Evolutionary conservation across 1,140 invertebrate genomes (phyloP).

Genomic region (Proctacanthus coquilletti): DNA sequence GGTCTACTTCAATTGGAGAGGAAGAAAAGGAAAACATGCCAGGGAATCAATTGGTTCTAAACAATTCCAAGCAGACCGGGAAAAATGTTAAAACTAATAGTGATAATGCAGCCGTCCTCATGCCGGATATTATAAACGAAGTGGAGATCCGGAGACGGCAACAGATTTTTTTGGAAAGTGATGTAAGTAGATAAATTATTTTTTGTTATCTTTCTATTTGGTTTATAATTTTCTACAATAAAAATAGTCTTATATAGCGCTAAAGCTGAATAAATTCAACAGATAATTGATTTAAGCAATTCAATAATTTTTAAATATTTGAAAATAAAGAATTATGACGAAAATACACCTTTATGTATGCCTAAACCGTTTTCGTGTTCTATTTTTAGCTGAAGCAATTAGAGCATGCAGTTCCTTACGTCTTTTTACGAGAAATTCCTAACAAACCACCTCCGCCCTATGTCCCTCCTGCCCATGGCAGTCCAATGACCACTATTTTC

Average conservation of each 20-base stretch:
- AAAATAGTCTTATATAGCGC: too few species aligned
- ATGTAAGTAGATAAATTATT: constrained; percentile 6
- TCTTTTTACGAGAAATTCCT: constrained; percentile 13
- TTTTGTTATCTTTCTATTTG: too few species aligned
- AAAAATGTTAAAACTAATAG: not conserved
- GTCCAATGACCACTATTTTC: constrained; percentile 16
- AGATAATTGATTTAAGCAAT: too few species aligned
- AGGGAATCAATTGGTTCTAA: not conserved
- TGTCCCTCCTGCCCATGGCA: constrained; percentile 13
- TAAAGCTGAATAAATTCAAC: too few species aligned
- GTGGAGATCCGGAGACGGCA: constrained; percentile 10
- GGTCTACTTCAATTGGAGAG: not conserved
- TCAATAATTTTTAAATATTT: too few species aligned
- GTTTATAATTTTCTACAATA: too few species aligned
- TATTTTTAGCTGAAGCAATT: too few species aligned
- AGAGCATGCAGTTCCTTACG: too few species aligned
- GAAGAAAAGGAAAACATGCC: not conserved
- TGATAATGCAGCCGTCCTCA: constrained; percentile 3
- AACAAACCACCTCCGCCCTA: constrained; percentile 17
- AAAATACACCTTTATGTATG: too few species aligned
- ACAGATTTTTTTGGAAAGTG: constrained; percentile 9
- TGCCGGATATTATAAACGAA: constrained; percentile 14
- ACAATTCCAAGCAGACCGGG: not conserved
- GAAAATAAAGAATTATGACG: too few species aligned
- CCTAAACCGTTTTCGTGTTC: too few species aligned